Evolutionary conservation across 2,113 vertebrate genomes (phyloP), one percentile per base, ranked within the genome.

Genomic region (Cyprinus carpio): DNA sequence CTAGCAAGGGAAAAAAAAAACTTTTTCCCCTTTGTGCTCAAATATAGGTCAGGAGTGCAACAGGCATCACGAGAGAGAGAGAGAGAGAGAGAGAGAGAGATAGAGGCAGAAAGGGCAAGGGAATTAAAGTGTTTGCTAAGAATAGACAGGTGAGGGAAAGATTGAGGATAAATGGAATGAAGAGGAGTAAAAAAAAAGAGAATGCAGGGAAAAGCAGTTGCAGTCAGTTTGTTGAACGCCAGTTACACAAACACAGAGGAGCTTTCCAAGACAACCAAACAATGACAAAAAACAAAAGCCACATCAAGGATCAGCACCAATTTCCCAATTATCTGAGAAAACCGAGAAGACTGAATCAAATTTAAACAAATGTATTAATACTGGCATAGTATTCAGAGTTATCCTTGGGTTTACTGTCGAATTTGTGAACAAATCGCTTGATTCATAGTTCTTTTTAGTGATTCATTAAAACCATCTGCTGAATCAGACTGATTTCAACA

Each of bases 11-110:
- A 88, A 12, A 87, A 86, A 83, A 88, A 90, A 88, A 16, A 85
- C 58, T 86, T 82, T 85, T 86, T 85, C 76, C 81, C 10, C 10
- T 74, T 74, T 13, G 88, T 87, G 84, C 87, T 85, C 29, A 37
- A 91, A 93, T 93, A 90, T 93, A 93, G 93, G 93, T 94, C 94
- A 94, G 83, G 88, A 72, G 72, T 84, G 74, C 85, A 85, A 80
- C 64, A 29, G 62, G 62, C 40, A 67, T 29, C 58, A 51, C 1
- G 25, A 67, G 79, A 43, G 2, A 81, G 79, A 74, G 25, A 67
- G 79, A 43, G 2, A 81, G 79, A 74, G 79, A 74, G 18, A 51
- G 78, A 34, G 9, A 81, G 79, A 74, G 85, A 86, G 85, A 82
- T 27, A 75, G 56, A 81, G 77, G 75, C 67, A 82, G 15, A 83